phyloP scores from a whole-genome alignment of 2,113 vertebrate species.

The Chaenogobius annularis region DNA sequence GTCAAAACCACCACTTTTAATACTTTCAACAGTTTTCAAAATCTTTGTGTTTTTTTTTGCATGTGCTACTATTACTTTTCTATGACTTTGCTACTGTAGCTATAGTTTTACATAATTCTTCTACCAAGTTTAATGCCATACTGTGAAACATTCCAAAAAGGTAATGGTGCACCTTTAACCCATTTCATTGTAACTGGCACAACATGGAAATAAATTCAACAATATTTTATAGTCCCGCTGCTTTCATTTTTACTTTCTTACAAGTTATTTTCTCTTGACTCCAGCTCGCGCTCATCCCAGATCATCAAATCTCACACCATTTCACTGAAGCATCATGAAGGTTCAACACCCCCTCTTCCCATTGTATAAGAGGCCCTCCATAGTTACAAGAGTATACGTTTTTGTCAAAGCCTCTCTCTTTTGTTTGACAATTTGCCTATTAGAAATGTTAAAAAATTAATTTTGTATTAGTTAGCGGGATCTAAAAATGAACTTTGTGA shows the following conservation, averaged over 20 bases:
- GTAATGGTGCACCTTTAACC: too few species aligned
- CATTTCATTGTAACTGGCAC: too few species aligned
- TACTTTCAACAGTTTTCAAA: too few species aligned
- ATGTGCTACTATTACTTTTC: too few species aligned
- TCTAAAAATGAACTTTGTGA: conserved; percentile 43
- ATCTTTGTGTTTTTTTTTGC: too few species aligned
- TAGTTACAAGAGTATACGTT: conserved; percentile 2
- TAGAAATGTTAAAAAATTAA: conserved; percentile 35
- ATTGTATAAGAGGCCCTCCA: background rate
- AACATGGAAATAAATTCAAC: too few species aligned
- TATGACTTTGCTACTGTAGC: too few species aligned
- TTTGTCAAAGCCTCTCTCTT: conserved; percentile 2
- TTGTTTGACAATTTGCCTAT: conserved; percentile 33
- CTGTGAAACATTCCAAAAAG: too few species aligned
- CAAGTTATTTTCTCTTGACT: background rate
- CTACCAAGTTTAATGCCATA: too few species aligned
- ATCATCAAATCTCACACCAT: conserved; percentile 3
- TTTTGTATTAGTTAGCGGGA: conserved; percentile 27
- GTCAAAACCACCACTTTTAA: too few species aligned
- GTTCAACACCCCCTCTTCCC: conserved; percentile 1
- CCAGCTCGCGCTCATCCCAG: background rate
- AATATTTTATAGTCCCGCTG: background rate
- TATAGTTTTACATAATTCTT: too few species aligned
- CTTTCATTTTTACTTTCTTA: background rate
- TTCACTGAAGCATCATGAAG: background rate